phyloP scores from a whole-genome alignment of 2,888 invertebrate species.

The Tanytarsus gracilentus region DNA sequence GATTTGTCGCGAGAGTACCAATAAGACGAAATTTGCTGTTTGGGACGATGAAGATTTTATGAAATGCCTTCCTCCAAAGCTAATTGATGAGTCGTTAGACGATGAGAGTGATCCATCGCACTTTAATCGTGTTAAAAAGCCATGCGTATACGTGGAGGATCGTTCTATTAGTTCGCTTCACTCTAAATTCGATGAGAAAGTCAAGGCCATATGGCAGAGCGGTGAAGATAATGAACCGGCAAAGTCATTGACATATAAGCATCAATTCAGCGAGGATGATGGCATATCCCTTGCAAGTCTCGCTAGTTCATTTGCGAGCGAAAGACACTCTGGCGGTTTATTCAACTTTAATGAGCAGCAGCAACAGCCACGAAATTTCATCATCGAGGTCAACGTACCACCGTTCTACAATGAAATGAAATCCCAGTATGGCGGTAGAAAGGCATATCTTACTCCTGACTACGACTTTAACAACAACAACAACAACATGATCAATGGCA shows the following conservation, averaged over 20 bases:
- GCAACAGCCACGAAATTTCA: too few relatives aligned
- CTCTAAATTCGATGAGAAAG: conserved; percentile 59
- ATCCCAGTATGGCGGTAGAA: background rate
- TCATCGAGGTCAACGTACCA: conserved; percentile 12
- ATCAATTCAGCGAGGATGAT: background rate
- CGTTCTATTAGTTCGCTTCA: conserved; percentile 48
- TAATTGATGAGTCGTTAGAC: conserved; percentile 32
- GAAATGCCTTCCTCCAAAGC: conserved; percentile 6
- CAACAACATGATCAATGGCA: too few relatives aligned
- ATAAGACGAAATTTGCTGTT: background rate
- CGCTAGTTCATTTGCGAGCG: conserved; percentile 24
- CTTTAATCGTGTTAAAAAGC: conserved; percentile 34
- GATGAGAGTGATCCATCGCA: conserved; percentile 37
- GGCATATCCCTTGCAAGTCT: conserved; percentile 16
- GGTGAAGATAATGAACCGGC: conserved; percentile 42
- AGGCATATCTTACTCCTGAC: background rate
- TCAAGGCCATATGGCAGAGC: conserved; percentile 57
- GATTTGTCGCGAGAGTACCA: background rate
- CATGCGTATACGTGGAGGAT: background rate
- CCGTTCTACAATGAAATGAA: background rate
- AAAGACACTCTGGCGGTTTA: conserved; percentile 17
- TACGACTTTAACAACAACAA: conserved; percentile 36
- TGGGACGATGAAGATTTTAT: conserved; percentile 13
- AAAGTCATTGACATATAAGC: conserved; percentile 27
- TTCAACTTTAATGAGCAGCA: conserved; percentile 50